These are phyloP conservation scores for Lysiphlebus fabarum DNA, from an alignment of 1,140 invertebrate genomes.

Conservation along the genomic window DNA sequence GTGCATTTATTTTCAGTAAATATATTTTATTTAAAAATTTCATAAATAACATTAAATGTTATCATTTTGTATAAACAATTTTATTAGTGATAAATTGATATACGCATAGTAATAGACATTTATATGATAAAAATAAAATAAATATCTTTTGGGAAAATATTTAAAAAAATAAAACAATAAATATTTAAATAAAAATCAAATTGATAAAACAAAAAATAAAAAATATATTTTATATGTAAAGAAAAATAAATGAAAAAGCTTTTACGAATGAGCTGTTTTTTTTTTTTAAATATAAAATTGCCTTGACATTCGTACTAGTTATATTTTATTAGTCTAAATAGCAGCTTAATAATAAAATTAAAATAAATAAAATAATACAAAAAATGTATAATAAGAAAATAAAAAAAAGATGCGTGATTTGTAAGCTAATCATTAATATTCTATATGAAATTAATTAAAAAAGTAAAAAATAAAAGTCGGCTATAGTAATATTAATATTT, in stretches of 20 bases:
- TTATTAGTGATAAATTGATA: no score
- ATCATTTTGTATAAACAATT: not conserved
- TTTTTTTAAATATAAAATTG: no score
- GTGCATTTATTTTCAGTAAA: not conserved
- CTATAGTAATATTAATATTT: no score
- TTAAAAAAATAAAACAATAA: constrained; percentile 1
- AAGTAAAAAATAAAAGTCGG: no score
- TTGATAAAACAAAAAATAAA: constrained; percentile 14
- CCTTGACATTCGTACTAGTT: no score
- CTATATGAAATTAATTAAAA: no score
- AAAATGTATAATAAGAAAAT: not conserved
- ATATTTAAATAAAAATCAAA: constrained; percentile 13
- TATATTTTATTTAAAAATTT: constrained; percentile 1
- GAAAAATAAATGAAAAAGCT: not conserved
- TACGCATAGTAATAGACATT: no score
- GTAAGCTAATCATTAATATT: not conserved
- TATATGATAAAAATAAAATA: no score
- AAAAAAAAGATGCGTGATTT: not conserved
- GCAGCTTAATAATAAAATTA: constrained; percentile 25
- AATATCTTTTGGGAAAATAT: not conserved
- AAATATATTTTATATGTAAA: constrained; percentile 28
- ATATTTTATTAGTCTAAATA: not conserved
- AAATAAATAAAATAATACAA: constrained; percentile 19
- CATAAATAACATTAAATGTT: not conserved
- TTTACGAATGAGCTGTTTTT: constrained; percentile 20